A percentile compares a stretch with the other conserved stretches of the same genome.
Conservation (phyloP, 2,888 invertebrate species). For the Caenorhabditis sp. region DNA sequence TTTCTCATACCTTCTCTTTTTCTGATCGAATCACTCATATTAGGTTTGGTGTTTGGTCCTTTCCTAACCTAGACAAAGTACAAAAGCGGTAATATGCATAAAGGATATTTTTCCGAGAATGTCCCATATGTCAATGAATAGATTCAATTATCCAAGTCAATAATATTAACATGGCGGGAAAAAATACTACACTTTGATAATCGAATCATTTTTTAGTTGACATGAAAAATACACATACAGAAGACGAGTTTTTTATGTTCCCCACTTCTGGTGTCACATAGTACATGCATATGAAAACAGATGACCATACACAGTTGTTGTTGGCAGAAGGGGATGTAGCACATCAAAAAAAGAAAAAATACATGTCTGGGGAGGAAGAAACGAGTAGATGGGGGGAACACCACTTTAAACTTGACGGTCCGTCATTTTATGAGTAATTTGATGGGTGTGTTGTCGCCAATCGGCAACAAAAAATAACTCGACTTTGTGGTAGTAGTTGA, state of each 20-base stretch:
- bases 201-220: not conserved
- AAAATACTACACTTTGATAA: not conserved
- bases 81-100: too few relatives aligned
- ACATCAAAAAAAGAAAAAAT: not conserved
- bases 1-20: too few relatives aligned
- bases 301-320: not conserved
- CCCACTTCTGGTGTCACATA: not conserved
- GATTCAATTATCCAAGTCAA: too few relatives aligned
- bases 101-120: too few relatives aligned
- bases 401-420: slow-evolving; percentile 2
- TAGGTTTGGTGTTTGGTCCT: too few relatives aligned
- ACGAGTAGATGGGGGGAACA: not conserved
- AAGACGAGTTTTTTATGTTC: not conserved
- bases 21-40: too few relatives aligned
- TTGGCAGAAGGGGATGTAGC: not conserved
- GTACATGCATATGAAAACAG: not conserved
- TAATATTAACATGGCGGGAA: too few relatives aligned
- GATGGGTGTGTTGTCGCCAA: slow-evolving; percentile 6
- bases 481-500: not conserved
- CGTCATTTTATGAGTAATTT: slow-evolving; percentile 5
- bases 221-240: not conserved
- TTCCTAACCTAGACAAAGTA: too few relatives aligned
- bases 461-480: not conserved
- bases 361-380: not conserved
- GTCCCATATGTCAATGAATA: too few relatives aligned